These are phyloP conservation scores for Thymelicus acteon DNA, from an alignment of 2,888 invertebrate species.

Conservation along the genomic window DNA sequence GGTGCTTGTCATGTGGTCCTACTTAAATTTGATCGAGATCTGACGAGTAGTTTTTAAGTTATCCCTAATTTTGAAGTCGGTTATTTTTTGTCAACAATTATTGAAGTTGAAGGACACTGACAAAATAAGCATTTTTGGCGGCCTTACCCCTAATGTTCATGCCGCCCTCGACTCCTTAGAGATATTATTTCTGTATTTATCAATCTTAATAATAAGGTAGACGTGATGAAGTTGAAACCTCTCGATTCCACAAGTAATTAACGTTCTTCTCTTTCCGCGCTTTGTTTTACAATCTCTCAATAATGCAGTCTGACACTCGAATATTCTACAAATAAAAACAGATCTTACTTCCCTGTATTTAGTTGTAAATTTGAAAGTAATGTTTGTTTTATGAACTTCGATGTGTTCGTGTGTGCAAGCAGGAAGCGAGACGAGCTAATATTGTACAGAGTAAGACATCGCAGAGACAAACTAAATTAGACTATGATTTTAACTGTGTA, in stretches of 20 bases:
- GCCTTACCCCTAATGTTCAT: too few relatives aligned
- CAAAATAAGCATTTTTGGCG: too few relatives aligned
- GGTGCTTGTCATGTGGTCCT: too few relatives aligned
- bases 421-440: slow-evolving; percentile 38
- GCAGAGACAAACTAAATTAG: background rate
- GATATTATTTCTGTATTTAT: too few relatives aligned
- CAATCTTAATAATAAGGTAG: too few relatives aligned
- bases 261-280: slow-evolving; percentile 11
- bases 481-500: too few relatives aligned
- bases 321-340: background rate
- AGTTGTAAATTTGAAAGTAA: slow-evolving; percentile 1
- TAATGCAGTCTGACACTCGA: background rate
- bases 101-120: too few relatives aligned
- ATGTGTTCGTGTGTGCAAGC: slow-evolving; percentile 23
- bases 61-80: too few relatives aligned
- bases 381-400: slow-evolving; percentile 13
- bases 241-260: slow-evolving; percentile 9
- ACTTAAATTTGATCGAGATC: too few relatives aligned
- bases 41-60: too few relatives aligned
- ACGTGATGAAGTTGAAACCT: background rate
- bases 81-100: too few relatives aligned
- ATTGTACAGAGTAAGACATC: slow-evolving; percentile 11
- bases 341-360: background rate
- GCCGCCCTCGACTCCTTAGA: too few relatives aligned
- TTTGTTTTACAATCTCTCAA: slow-evolving; percentile 11